These are phyloP conservation scores for Latrodectus geometricus DNA, from an alignment of 1,140 invertebrate species.

Conservation along the genomic window DNA sequence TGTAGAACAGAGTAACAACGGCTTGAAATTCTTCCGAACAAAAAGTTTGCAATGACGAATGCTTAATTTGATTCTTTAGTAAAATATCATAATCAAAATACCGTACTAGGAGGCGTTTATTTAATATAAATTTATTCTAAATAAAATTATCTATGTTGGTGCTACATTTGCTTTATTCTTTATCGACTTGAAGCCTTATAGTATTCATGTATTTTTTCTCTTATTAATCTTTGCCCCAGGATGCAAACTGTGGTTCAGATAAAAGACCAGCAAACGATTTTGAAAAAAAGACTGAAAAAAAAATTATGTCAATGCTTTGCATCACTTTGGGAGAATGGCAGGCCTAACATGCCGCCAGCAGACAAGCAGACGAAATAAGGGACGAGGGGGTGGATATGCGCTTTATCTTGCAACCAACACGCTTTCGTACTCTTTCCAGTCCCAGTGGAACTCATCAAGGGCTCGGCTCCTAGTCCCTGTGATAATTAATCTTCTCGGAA, in stretches of 20 bases:
- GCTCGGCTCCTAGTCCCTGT: conserved; percentile 27
- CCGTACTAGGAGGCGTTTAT: too few relatives aligned
- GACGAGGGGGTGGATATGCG: not conserved
- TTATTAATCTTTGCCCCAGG: not conserved
- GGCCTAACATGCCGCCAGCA: not conserved
- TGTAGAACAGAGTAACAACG: not conserved
- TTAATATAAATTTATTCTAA: too few relatives aligned
- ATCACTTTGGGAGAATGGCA: not conserved
- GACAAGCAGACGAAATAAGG: not conserved
- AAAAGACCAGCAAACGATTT: not conserved
- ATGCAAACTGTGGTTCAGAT: not conserved
- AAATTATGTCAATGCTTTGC: not conserved
- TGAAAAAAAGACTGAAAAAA: not conserved
- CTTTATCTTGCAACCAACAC: conserved; percentile 48
- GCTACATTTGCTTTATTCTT: too few relatives aligned
- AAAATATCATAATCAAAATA: too few relatives aligned
- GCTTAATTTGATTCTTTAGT: not conserved
- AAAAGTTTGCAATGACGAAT: not conserved
- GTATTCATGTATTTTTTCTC: not conserved
- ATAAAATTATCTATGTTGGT: too few relatives aligned
- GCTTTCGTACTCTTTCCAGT: conserved; percentile 28
- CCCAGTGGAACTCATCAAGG: conserved; percentile 43
- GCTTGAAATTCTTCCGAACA: not conserved
- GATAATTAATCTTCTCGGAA: conserved; percentile 45
- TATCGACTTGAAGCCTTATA: not conserved